Evolutionary conservation across 2,888 invertebrate species (phyloP), one percentile per base, ranked within the genome.

Genomic region (Acrobasis repandana): DNA sequence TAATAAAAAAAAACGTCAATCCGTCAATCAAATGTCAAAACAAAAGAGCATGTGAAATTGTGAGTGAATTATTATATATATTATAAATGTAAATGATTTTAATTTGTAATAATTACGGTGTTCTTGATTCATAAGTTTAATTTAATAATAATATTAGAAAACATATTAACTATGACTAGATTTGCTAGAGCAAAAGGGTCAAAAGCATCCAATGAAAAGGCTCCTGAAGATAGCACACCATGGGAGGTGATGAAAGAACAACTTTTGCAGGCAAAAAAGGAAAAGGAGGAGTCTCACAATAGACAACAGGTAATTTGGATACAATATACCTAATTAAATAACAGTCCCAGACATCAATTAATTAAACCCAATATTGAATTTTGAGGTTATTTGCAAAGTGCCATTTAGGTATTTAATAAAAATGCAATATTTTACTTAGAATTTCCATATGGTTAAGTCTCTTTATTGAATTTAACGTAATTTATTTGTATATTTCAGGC

Each of bases 141-240:
- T 36, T 36, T n/a, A 36, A 36, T 15, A 18, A 9, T 14, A 47
- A 20, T 16, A 47, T 14, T 14, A 38, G 15, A 9, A 9, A 57
- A 20, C 34, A 60, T 72, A 28, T 46, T 52, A 2, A 71, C 33
- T 33, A 96, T 96, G 96, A 96, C 96, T 6, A 89, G 96, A 68
- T 96, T 95, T 90, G 95, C 96, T 33, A 90, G 96, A 82, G 94
- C 95, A 0, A 95, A 94, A 77, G 96, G 96, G 43, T 95, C 96
- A 0, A 96, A 96, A 83, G 86, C 95, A 6, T 95, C 95, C 3
- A 96, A 96, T 75, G 94, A 95, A 77, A 93, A 93, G 67, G 74
- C 93, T 14, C 95, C 95, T 1, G 94, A 95, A 76, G 94, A 95
- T 56, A 90, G 95, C 50, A 96, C 96, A 47, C 94, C 96, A 76